These are phyloP conservation scores for Philotrypesis tridentata DNA, from an alignment of 1,140 invertebrate species.

Conservation along the genomic window DNA sequence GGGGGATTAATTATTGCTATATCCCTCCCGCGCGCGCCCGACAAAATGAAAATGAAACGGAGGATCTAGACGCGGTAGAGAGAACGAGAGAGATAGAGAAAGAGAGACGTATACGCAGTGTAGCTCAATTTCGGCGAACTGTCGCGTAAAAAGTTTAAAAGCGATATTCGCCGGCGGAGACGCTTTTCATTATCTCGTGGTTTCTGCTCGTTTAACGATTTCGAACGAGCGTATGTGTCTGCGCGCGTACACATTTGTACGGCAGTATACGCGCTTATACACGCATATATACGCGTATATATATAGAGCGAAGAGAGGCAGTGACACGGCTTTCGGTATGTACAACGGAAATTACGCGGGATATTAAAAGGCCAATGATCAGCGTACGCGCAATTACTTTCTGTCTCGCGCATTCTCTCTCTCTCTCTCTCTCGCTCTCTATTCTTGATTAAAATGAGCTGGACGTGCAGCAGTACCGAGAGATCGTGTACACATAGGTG, in stretches of 20 bases:
- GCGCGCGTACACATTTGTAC: too few relatives aligned
- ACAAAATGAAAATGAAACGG: constrained; percentile 1
- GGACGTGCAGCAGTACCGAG: not conserved
- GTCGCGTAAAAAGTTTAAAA: not conserved
- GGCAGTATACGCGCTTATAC: not conserved
- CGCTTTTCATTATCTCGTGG: constrained; percentile 27
- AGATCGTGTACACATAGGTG: not conserved
- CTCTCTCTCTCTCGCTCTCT: constrained; percentile 6
- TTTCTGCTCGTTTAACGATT: constrained; percentile 8
- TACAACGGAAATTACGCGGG: constrained; percentile 43
- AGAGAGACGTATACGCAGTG: not conserved
- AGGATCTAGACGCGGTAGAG: not conserved
- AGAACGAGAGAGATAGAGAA: not conserved
- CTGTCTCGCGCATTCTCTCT: not conserved
- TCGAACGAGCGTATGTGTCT: not conserved
- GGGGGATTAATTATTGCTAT: constrained; percentile 3
- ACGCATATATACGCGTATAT: not conserved
- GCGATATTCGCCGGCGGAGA: not conserved
- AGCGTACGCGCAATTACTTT: constrained; percentile 31
- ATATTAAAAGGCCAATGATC: constrained; percentile 48
- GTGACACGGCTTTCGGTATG: not conserved
- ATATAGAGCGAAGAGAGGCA: too few relatives aligned
- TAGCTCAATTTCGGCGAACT: not conserved
- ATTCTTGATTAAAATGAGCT: constrained; percentile 47
- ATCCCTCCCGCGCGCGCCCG: too few relatives aligned